phyloP scores from a whole-genome alignment of 2,113 vertebrate species.

The Stomatorhinus ivindoensis region DNA sequence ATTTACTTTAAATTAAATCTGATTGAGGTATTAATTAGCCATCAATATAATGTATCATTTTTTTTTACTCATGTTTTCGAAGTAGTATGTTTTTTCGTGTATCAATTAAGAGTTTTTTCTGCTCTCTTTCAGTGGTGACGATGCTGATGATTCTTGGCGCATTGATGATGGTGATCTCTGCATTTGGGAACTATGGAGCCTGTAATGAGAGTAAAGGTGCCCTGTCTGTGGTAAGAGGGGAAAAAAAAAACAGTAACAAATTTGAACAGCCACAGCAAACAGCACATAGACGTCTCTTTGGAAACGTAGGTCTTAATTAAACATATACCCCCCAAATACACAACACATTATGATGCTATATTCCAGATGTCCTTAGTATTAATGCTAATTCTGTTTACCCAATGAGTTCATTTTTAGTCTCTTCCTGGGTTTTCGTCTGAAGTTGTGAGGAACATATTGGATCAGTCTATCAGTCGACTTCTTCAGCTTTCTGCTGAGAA shows the following conservation, averaged over 20 bases:
- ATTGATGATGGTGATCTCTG: not conserved
- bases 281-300: not conserved
- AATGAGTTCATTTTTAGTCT: not conserved
- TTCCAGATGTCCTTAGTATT: not conserved
- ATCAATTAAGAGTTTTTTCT: not conserved
- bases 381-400: not conserved
- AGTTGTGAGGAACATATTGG: not conserved
- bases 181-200: slow-evolving; percentile 5
- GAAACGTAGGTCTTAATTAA: not conserved
- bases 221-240: slow-evolving; percentile 12
- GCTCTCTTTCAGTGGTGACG: slow-evolving; percentile 1
- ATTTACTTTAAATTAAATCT: not conserved
- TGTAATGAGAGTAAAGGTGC: not conserved
- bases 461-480: not conserved
- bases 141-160: not conserved
- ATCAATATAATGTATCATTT: too few species aligned
- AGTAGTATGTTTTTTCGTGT: not conserved
- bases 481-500: not conserved
- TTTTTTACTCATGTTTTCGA: not conserved
- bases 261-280: not conserved
- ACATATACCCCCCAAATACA: not conserved
- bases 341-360: not conserved
- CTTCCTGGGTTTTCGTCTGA: not conserved
- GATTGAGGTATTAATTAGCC: not conserved
- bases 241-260: too few species aligned